Evolutionary conservation across 2,888 invertebrate species (phyloP), one percentile per base, ranked within the genome.

Genomic region (Alviniconcha strummeri): DNA sequence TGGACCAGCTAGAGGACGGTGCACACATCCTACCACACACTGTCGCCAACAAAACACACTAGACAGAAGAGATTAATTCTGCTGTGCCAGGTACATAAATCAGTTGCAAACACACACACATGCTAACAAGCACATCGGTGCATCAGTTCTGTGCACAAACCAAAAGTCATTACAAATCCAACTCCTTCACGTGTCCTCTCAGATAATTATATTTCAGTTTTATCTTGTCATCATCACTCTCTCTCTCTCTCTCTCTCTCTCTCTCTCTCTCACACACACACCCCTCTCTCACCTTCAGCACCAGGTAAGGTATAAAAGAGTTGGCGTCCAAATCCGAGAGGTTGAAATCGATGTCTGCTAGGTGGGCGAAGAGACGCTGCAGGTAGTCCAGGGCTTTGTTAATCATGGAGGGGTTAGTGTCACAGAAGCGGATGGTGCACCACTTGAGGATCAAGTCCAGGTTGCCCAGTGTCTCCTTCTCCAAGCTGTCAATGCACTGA

Each of bases 381-480:
- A 99, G 94, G 94, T 98, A 99, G 93, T 99, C 99, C 89, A 99
- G 94, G n/a, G 97, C 98, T 94, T 98, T 98, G 89, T 99, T 95
- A 85, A 99, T 95, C 69, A 99, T 99, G 19, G 98, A 98, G 13
- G 99, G 99, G 95, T 99, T 99, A 55, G 99, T 99, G 94, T 99
- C 99, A 92, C 98, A 99, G 95, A 99, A 99, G 85, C 99, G 95
- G 78, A 99, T 94, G 0, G 99, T 98, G 89, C 98, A 94, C 99
- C 99, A 99, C 93, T 98, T 98, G 77, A 99, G 95, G 83, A 99
- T 96, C 86, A 99, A 95, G 95, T 99, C 99, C 86, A 98, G 95
- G 94, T 99, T 99, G 52, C 96, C 96, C 88, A 97, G 96, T 74
- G 98, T 95, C 0, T 97, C 96, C 89, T 96, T 95, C 72, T 96